These are phyloP conservation scores for Athene cunicularia DNA, from an alignment of 2,113 vertebrate species.

Conservation along the genomic window DNA sequence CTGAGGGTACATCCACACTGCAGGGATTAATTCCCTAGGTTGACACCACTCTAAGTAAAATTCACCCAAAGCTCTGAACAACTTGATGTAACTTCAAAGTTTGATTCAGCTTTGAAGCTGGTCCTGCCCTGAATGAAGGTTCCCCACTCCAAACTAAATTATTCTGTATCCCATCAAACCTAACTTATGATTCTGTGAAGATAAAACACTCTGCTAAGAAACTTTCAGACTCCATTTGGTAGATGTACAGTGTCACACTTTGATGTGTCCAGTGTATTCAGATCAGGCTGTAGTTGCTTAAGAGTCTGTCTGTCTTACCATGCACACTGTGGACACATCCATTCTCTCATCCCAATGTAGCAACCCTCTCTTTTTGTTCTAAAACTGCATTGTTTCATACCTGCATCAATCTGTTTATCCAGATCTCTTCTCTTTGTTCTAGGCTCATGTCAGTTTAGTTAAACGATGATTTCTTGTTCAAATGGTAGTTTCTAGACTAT, in stretches of 20 bases:
- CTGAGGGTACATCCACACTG: not conserved
- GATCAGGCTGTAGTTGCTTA: not conserved
- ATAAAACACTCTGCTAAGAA: not conserved
- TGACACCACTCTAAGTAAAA: not conserved
- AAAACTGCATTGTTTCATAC: not conserved
- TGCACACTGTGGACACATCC: not conserved
- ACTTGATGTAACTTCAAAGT: constrained; percentile 1
- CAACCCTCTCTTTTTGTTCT: not conserved
- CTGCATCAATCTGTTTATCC: not conserved
- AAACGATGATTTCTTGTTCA: not conserved
- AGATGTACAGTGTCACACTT: not conserved
- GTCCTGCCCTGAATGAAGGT: not conserved
- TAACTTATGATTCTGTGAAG: not conserved
- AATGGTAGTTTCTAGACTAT: not conserved
- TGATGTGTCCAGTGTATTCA: not conserved
- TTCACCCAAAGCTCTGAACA: not conserved
- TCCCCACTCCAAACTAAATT: not conserved
- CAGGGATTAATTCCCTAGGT: not conserved
- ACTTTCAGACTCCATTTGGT: not conserved
- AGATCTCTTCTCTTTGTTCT: not conserved
- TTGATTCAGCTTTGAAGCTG: constrained; percentile 11
- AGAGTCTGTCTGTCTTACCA: not conserved
- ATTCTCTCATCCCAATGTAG: not conserved
- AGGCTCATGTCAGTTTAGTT: not conserved
- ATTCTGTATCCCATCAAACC: not conserved